These are phyloP conservation scores for Toxonevra muliebris DNA, from an alignment of 2,888 invertebrate species.

Conservation along the genomic window DNA sequence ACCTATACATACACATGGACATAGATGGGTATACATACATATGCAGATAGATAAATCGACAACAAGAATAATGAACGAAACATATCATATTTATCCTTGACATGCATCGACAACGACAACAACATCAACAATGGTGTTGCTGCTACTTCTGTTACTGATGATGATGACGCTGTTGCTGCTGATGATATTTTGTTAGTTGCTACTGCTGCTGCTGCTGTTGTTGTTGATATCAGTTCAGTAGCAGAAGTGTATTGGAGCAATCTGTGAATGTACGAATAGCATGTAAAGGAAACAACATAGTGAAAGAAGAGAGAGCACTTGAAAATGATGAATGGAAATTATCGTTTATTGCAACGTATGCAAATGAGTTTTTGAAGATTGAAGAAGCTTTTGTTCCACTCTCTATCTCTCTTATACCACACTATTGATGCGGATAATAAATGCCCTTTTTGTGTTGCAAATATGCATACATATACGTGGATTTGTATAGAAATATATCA, in stretches of 20 bases:
- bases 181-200: background rate
- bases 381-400: too few species aligned
- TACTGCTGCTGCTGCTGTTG: constrained; percentile 1
- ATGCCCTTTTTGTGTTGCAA: too few species aligned
- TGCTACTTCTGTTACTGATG: background rate
- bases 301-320: background rate
- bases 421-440: too few species aligned
- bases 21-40: constrained; percentile 12
- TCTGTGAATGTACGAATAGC: too few species aligned
- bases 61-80: constrained; percentile 10
- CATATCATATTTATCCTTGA: constrained; percentile 7
- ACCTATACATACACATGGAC: constrained; percentile 11
- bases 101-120: background rate
- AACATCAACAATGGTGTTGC: background rate
- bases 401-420: too few species aligned
- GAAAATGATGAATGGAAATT: constrained; percentile 19
- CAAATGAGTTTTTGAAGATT: constrained; percentile 3
- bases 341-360: constrained; percentile 16
- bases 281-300: too few species aligned
- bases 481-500: too few species aligned
- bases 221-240: background rate
- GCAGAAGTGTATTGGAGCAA: background rate
- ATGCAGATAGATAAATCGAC: constrained; percentile 14
- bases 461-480: too few species aligned
- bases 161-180: background rate